Conservation (phyloP, 2,888 invertebrate genomes). For the Osmoderma eremita region DNA sequence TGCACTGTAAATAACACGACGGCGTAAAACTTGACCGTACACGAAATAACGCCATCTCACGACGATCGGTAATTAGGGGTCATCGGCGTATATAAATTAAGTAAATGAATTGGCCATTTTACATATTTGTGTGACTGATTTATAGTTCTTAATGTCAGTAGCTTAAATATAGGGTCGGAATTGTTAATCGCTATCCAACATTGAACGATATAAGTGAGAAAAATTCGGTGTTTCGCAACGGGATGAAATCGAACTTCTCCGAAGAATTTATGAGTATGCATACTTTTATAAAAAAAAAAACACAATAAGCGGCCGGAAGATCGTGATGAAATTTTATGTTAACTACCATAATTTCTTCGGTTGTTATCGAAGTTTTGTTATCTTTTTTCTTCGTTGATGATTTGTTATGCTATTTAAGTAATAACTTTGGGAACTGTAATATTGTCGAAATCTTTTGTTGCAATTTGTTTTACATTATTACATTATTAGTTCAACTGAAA, state of each 20-base stretch:
- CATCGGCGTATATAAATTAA: slow-evolving; percentile 42
- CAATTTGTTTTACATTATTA: no score
- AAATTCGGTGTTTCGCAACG: slow-evolving; percentile 30
- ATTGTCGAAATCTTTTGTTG: no score
- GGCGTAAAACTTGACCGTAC: background rate
- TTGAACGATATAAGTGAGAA: slow-evolving; percentile 30
- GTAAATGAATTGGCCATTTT: slow-evolving; percentile 44
- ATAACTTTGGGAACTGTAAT: no score
- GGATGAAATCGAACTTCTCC: slow-evolving; percentile 22
- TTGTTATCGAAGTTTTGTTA: no score
- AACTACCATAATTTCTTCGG: no score
- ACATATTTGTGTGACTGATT: slow-evolving; percentile 46
- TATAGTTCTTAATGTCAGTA: slow-evolving; percentile 51
- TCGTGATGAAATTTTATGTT: slow-evolving; percentile 2
- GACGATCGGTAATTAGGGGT: slow-evolving; percentile 41
- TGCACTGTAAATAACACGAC: slow-evolving; percentile 7
- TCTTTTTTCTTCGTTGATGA: no score
- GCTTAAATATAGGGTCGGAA: slow-evolving; percentile 47
- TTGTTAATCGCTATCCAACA: slow-evolving; percentile 39
- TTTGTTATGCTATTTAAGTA: no score
- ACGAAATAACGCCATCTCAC: slow-evolving; percentile 23
- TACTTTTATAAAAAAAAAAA: background rate
- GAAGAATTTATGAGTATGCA: slow-evolving; percentile 34
- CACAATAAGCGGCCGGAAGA: slow-evolving; percentile 7
- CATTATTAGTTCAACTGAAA: no score